phyloP scores from a whole-genome alignment of 2,888 invertebrate genomes.

The Pheosia tremula region DNA sequence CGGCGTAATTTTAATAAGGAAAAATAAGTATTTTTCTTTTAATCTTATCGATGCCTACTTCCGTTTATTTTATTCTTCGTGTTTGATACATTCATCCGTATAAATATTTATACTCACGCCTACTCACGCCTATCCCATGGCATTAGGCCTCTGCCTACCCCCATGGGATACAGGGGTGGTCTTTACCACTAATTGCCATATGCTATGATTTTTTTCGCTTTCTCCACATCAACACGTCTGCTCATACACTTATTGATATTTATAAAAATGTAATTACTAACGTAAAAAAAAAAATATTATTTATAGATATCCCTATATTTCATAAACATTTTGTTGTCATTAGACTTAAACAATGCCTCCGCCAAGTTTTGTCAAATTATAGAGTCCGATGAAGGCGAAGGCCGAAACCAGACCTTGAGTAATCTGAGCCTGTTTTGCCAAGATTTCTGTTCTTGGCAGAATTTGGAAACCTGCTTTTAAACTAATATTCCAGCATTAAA shows the following conservation, averaged over 20 bases:
- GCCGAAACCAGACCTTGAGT: background rate
- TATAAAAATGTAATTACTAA: too few species aligned
- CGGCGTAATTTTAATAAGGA: background rate
- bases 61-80: background rate
- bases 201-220: too few species aligned
- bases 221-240: too few species aligned
- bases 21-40: background rate
- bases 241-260: too few species aligned
- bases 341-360: background rate
- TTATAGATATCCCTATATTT: background rate
- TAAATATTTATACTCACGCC: too few species aligned
- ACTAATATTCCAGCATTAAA: background rate
- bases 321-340: background rate
- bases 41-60: background rate
- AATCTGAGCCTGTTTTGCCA: background rate
- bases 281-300: background rate
- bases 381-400: background rate
- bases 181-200: too few species aligned
- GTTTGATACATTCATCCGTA: background rate
- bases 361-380: slow-evolving; percentile 2
- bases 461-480: background rate
- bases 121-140: too few species aligned
- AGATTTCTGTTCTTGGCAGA: background rate
- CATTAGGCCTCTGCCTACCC: too few species aligned
- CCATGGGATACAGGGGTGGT: too few species aligned